Base-by-base conservation (phyloP, 2,888 invertebrate species). In the Hipparchia semele region DNA sequence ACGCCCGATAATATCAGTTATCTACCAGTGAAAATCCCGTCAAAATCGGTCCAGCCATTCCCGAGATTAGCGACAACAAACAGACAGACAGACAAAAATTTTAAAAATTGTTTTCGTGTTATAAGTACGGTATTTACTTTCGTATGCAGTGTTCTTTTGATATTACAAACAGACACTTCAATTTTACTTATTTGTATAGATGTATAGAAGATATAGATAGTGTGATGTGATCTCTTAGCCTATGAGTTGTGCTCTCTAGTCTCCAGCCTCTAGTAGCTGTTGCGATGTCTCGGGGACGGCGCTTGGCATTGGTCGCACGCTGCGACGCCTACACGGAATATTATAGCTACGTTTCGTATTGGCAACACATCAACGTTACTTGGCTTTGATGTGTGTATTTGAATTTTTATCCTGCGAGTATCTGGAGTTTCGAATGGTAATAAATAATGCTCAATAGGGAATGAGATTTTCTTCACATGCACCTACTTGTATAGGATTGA, bases 321-420 rank as follows among this genome's bases (percentile, higher is more conserved):
- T 7, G 49, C 46, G 62, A 49, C 49, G 49, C 49, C 62, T 13
- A 46, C 62, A 13, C 49, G 62, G 45, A 60, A 60, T 60, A 60
- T 12, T 53, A 12, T 53, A 53, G 12, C 10, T 46, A 62, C 61
- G n/a, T 13, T 3, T 45, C 46, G 61, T 58, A 58, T 58, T 62
- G 62, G 49, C n/a, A 62, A 49, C 62, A 49, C 49, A 4, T 62
- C 62, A 12, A 61, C 61, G 7, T 45, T 45, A 61, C 45, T 61
- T n/a, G 6, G 61, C 61, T 61, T 61, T 45, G 45, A n/a, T 45
- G 39, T 60, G 39, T 10, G n/a, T 46, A 45, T 61, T 61, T 45
- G 61, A 46, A 61, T 61, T 61, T 61, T 45, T 45, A n/a, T 61
- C 12, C n/a, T 61, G n/a, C 61, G 6, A 45, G 7, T 2, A 39